Conservation (phyloP, 2,888 invertebrate genomes). For the Dusona sp. region DNA sequence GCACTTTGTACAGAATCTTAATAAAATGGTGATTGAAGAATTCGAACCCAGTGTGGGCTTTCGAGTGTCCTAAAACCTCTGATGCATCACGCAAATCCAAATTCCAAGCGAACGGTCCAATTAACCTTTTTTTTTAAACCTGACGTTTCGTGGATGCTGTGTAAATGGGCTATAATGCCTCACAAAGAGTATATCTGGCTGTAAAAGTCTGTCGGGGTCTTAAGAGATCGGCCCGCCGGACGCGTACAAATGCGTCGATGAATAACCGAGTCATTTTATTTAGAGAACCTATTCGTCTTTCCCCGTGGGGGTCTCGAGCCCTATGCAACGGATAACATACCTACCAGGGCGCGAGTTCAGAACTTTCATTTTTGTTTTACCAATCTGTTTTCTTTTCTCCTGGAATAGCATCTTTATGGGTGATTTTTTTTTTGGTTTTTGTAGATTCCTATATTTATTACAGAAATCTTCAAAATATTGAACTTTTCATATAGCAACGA, state of each 20-base stretch:
- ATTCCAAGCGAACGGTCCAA: constrained; percentile 33
- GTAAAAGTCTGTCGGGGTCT: constrained; percentile 57
- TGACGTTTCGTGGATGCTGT: constrained; percentile 30
- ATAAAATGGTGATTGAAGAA: constrained; percentile 2
- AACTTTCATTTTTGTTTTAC: constrained; percentile 46
- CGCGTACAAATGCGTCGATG: constrained; percentile 84
- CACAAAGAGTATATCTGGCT: constrained; percentile 54
- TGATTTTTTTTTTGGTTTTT: not conserved
- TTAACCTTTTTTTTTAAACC: constrained; percentile 36
- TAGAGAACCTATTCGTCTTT: constrained; percentile 84
- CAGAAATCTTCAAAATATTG: not conserved
- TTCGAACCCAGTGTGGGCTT: not conserved
- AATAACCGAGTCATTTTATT: constrained; percentile 84
- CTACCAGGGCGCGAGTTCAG: constrained; percentile 58
- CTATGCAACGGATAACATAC: constrained; percentile 64
- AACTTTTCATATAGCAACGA: not conserved
- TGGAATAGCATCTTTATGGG: not conserved
- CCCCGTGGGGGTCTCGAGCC: constrained; percentile 75
- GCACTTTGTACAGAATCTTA: not conserved
- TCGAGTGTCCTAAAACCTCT: constrained; percentile 6
- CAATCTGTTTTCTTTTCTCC: constrained; percentile 48
- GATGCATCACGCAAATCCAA: constrained; percentile 37
- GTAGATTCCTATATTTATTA: not conserved
- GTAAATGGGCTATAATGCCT: constrained; percentile 40
- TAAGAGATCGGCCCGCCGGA: constrained; percentile 73